Evolutionary conservation across 2,888 invertebrate species (phyloP), one percentile per base, ranked within the genome.

Genomic region (Antheraea yamamai): DNA sequence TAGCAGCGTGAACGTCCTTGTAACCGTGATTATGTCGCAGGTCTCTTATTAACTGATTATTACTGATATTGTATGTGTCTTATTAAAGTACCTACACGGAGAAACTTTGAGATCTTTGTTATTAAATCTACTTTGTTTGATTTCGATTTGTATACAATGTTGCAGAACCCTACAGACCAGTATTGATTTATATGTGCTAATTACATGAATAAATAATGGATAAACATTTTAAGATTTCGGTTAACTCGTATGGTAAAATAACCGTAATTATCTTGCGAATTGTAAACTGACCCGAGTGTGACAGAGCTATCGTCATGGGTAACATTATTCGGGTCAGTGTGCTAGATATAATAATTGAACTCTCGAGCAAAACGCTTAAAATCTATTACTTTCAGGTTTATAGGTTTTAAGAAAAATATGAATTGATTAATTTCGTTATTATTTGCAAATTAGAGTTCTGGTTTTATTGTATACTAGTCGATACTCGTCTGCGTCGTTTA

Each of bases 21-120:
- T 30, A 68, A 16, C 4, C 30, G 6, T 30, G 35, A 30, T 26
- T 64, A 64, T 64, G n/a, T 64, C 23, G 26, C 26, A 64, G 26
- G 64, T 64, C 64, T 64, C 14, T 64, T 26, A 64, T 64, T 26
- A 64, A 64, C 64, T 64, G 64, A 26, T 64, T 64, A 26, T 64
- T 64, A 64, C 26, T 64, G 64, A n/a, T 14, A 64, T 64, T 64
- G 12, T 26, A 30, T 64, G 64, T 26, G 4, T 23, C 55, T 55
- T 55, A 55, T 55, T 18, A 52, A 52, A 52, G 52, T 52, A 20
- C 20, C 7, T 20, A 18, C 47, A 47, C 7, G 47, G 55, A 55
- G 55, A 55, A 55, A 55, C 55, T 55, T 47, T 18, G 20, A 55
- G 0, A 20, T 20, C 18, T 55, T 4, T 55, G 55, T 55, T 55